Conservation (phyloP, 2,888 invertebrate genomes). For the Petrolisthes manimaculis region DNA sequence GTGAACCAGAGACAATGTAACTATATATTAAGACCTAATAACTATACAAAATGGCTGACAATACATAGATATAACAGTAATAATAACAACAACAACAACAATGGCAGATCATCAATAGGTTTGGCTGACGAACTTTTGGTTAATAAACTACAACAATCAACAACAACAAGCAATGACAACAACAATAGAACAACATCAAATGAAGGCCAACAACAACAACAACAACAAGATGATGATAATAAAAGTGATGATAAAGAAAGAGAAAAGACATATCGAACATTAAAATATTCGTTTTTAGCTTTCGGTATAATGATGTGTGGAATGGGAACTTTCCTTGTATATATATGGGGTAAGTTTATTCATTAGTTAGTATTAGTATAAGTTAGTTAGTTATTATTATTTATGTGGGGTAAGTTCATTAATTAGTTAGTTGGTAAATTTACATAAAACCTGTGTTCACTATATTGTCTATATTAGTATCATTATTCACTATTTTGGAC, state of each 20-base stretch:
- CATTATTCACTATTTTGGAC: too few species aligned
- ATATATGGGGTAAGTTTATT: slow-evolving; percentile 57
- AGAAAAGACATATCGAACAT: slow-evolving; percentile 34
- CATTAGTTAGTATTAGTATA: background rate
- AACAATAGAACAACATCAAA: slow-evolving; percentile 5
- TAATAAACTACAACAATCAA: too few species aligned
- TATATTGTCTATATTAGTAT: too few species aligned
- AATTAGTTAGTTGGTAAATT: too few species aligned
- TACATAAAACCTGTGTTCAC: too few species aligned
- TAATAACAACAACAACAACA: too few species aligned
- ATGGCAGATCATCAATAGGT: slow-evolving; percentile 18
- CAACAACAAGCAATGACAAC: slow-evolving; percentile 40
- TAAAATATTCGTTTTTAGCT: slow-evolving; percentile 42
- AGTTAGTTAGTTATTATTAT: too few species aligned
- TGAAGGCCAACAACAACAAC: background rate
- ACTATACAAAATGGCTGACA: background rate
- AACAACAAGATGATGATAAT: slow-evolving; percentile 21
- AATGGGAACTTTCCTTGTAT: slow-evolving; percentile 54
- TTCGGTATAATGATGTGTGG: slow-evolving; percentile 63
- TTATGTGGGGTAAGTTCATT: too few species aligned
- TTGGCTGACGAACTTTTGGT: slow-evolving; percentile 61
- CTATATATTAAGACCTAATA: background rate
- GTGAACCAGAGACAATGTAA: slow-evolving; percentile 19
- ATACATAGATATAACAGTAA: background rate
- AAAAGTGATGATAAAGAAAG: slow-evolving; percentile 19